Percentiles rank a stretch among this genome's conserved stretches.
phyloP scores from a whole-genome alignment of 2,797 vertebrate genomes.

The Crax fasciolata region DNA sequence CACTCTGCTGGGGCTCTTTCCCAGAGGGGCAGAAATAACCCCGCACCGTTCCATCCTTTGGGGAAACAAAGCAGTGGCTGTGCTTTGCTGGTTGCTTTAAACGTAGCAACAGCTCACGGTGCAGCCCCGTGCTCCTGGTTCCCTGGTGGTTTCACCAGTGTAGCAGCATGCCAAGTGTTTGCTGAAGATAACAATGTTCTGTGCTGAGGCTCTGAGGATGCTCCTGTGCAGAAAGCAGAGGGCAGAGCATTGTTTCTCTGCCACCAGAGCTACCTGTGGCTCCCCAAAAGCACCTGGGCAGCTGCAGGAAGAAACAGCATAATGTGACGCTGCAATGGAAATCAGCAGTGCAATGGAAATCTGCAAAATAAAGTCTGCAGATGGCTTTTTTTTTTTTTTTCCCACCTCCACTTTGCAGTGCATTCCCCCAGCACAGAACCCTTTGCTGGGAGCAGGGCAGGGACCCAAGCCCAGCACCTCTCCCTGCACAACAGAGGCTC shows the following conservation, averaged over 20 bases:
- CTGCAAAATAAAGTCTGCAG: neutral
- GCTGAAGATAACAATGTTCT: neutral
- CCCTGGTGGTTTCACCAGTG: neutral
- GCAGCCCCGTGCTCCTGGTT: neutral
- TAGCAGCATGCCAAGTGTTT: neutral
- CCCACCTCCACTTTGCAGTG: neutral
- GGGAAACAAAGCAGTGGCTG: conserved; percentile 27
- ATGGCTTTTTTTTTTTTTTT: neutral
- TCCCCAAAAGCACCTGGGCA: neutral
- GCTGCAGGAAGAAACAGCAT: neutral
- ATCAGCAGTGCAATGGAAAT: neutral
- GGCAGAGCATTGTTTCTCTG: neutral
- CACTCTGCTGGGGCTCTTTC: neutral
- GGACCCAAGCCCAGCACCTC: no score
- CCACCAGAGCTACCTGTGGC: neutral
- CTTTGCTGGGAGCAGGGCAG: neutral
- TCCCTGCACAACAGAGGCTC: accelerated
- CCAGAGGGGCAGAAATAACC: neutral
- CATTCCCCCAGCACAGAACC: neutral
- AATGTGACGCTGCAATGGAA: neutral
- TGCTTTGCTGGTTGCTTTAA: neutral
- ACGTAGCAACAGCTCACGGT: neutral
- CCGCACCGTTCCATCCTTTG: neutral
- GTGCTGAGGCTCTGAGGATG: neutral
- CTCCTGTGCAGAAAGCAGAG: neutral